A percentile compares a stretch with the other conserved stretches of the same genome.
Conservation (phyloP, 2,888 invertebrate genomes). For the Latrodectus elegans region DNA sequence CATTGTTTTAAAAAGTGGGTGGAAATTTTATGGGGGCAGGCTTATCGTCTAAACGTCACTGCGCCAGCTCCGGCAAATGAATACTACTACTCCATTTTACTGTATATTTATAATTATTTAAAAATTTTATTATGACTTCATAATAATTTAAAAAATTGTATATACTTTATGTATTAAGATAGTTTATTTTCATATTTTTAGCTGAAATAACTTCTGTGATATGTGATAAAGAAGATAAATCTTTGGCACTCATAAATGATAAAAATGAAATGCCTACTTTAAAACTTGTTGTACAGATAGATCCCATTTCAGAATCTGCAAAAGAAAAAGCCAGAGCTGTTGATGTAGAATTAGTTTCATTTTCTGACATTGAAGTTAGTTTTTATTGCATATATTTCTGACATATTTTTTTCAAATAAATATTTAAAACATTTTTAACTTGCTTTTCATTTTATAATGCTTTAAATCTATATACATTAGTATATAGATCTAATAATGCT, state of each 20-base stretch:
- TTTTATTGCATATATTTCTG: background rate
- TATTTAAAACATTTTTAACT: background rate
- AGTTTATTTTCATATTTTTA: conserved; percentile 1
- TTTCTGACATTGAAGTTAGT: conserved; percentile 84
- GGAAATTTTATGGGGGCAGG: too few species aligned
- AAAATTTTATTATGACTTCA: too few species aligned
- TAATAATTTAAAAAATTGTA: too few species aligned
- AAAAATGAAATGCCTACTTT: conserved; percentile 83
- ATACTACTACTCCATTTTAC: too few species aligned
- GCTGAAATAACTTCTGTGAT: conserved; percentile 81
- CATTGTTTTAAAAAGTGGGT: too few species aligned
- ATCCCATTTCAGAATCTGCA: conserved; percentile 86
- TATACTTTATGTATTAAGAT: too few species aligned
- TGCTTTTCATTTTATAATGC: background rate
- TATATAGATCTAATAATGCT: too few species aligned
- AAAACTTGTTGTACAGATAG: conserved; percentile 87
- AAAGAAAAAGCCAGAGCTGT: conserved; percentile 87
- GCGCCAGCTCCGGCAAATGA: too few species aligned
- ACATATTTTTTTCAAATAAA: too few species aligned
- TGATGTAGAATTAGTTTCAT: conserved; percentile 86
- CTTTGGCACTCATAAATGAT: conserved; percentile 88
- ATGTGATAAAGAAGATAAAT: conserved; percentile 92
- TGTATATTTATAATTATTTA: too few species aligned
- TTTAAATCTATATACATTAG: too few species aligned
- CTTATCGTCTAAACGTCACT: too few species aligned